Evolutionary conservation across 2,797 vertebrate genomes (phyloP).

Genomic region (Esox lucius): DNA sequence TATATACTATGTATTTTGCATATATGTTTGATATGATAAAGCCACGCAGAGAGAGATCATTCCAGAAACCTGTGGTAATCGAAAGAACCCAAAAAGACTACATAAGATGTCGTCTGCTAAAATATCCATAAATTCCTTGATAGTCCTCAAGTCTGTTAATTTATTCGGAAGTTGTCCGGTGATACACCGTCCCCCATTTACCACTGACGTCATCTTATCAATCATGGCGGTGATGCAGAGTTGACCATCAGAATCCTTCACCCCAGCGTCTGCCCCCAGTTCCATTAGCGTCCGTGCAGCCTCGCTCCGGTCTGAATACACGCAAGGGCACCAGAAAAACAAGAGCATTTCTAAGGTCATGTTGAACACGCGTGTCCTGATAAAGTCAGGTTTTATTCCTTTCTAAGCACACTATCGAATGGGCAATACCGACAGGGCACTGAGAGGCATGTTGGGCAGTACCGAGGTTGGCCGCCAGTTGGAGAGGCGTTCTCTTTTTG

Average conservation of each 20-base stretch:
- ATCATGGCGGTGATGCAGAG: conserved; percentile 72
- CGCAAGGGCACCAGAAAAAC: not conserved
- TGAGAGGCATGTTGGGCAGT: conserved; percentile 15
- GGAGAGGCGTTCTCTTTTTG: conserved; percentile 66
- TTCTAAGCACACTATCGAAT: not conserved
- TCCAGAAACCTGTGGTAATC: no score
- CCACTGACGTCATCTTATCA: conserved; percentile 64
- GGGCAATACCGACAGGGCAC: not conserved
- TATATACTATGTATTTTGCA: no score
- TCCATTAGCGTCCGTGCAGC: conserved; percentile 61
- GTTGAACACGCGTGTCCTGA: not conserved
- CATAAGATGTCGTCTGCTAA: no score
- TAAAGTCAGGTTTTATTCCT: not conserved
- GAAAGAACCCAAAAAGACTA: no score
- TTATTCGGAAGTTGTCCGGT: no score
- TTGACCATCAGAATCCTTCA: conserved; percentile 67
- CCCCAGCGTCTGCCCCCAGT: conserved; percentile 62
- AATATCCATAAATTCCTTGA: no score
- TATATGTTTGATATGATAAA: no score
- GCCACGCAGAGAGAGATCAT: no score
- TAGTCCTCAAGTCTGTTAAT: no score
- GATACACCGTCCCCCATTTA: conserved; percentile 35
- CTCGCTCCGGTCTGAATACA: conserved; percentile 60
- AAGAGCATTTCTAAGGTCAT: not conserved
- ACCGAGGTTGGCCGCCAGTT: conserved; percentile 69